Conservation (phyloP, 2,888 invertebrate species). For the Baronia brevicornis region DNA sequence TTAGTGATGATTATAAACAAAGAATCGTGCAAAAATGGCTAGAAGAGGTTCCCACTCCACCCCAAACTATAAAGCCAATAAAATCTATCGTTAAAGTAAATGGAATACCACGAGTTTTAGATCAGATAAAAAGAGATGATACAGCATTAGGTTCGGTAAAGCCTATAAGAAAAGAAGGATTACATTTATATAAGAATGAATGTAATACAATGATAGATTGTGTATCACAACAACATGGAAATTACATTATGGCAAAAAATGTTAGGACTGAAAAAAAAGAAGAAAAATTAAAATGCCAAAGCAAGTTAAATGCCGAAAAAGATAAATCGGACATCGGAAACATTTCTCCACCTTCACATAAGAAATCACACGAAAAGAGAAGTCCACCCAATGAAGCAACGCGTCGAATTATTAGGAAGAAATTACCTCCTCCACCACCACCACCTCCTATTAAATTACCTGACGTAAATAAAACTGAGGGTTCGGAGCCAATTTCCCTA, state of each 20-base stretch:
- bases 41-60: slow-evolving; percentile 78
- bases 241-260: slow-evolving; percentile 14
- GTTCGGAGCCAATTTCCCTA: slow-evolving; percentile 56
- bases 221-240: slow-evolving; percentile 27
- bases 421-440: slow-evolving; percentile 61
- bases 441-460: slow-evolving; percentile 40
- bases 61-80: slow-evolving; percentile 30
- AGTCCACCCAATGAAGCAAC: slow-evolving; percentile 48
- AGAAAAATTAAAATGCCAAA: slow-evolving; percentile 12
- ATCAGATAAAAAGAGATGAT: slow-evolving; percentile 39
- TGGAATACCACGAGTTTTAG: slow-evolving; percentile 53
- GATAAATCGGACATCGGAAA: too few species aligned
- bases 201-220: slow-evolving; percentile 22
- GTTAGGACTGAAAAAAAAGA: slow-evolving; percentile 3
- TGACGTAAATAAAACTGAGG: slow-evolving; percentile 28
- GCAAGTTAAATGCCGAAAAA: too few species aligned
- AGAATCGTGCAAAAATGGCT: slow-evolving; percentile 86
- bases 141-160: slow-evolving; percentile 27
- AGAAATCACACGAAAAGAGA: slow-evolving; percentile 29
- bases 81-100: slow-evolving; percentile 62
- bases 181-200: slow-evolving; percentile 14
- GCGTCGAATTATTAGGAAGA: slow-evolving; percentile 51
- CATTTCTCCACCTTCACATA: slow-evolving; percentile 11
- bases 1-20: slow-evolving; percentile 80
- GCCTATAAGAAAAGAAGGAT: slow-evolving; percentile 25